phyloP scores from a whole-genome alignment of 2,888 invertebrate species.

The Stegophylla sp. region DNA sequence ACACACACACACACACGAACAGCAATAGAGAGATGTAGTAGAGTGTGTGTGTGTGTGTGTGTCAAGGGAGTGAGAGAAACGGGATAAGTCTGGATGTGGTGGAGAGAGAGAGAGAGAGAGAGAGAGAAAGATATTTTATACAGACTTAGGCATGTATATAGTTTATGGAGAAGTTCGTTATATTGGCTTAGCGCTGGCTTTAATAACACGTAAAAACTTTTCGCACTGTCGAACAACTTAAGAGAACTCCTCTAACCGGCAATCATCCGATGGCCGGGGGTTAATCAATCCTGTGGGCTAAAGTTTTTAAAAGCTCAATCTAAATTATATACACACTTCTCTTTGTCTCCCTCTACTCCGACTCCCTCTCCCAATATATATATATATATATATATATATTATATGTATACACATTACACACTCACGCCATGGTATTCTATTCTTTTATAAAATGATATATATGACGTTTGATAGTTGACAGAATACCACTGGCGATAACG shows the following conservation, averaged over 20 bases:
- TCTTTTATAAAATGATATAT: too few relatives aligned
- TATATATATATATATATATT: too few relatives aligned
- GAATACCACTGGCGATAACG: too few relatives aligned
- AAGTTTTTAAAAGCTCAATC: slow-evolving; percentile 47
- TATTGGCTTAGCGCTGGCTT: slow-evolving; percentile 34
- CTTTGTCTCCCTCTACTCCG: neutral
- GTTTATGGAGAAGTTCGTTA: slow-evolving; percentile 19
- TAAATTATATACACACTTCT: too few relatives aligned
- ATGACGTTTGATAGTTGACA: too few relatives aligned
- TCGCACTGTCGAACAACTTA: slow-evolving; percentile 41
- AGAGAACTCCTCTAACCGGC: slow-evolving; percentile 38
- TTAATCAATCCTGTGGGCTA: slow-evolving; percentile 40
- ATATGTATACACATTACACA: too few relatives aligned
- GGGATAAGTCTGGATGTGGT: neutral
- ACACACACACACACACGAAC: neutral
- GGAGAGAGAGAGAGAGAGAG: neutral
- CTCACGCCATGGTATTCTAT: too few relatives aligned
- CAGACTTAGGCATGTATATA: neutral
- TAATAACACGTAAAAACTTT: slow-evolving; percentile 56
- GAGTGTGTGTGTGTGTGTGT: too few relatives aligned
- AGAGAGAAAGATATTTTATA: slow-evolving; percentile 2
- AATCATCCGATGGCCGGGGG: slow-evolving; percentile 26
- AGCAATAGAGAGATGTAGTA: neutral
- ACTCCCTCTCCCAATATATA: neutral
- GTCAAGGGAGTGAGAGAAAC: neutral